Percentiles rank a stretch among this genome's conserved stretches.
Conservation (phyloP, 1,140 invertebrate species). For the Apis florea region DNA sequence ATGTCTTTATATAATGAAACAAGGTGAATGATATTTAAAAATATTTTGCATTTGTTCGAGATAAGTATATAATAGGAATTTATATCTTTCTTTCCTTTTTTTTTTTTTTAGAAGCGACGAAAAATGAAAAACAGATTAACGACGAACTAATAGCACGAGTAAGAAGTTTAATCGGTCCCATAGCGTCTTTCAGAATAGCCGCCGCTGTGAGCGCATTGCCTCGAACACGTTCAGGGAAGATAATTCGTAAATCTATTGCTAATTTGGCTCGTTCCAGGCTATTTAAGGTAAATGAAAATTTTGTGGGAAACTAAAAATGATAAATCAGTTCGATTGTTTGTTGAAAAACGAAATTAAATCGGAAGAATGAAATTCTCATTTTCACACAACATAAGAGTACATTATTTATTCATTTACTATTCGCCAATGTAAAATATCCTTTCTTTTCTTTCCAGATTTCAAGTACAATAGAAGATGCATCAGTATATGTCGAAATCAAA, state of each 20-base stretch:
- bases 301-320: not conserved
- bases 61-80: not conserved
- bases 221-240: constrained; percentile 88
- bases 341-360: not conserved
- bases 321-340: too few species aligned
- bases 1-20: constrained; percentile 89
- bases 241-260: constrained; percentile 91
- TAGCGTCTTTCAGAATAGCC: constrained; percentile 91
- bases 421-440: not conserved
- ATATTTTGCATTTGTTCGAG: not conserved
- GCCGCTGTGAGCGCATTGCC: constrained; percentile 90
- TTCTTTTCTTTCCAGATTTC: constrained; percentile 83
- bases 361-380: not conserved
- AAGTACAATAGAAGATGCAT: constrained; percentile 93
- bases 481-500: constrained; percentile 89
- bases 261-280: constrained; percentile 89
- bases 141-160: constrained; percentile 87
- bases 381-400: not conserved
- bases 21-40: constrained; percentile 55
- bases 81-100: not conserved
- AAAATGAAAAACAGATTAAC: constrained; percentile 83
- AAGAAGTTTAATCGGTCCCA: constrained; percentile 91
- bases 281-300: constrained; percentile 82
- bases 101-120: constrained; percentile 77
- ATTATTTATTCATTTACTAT: constrained; percentile 8